These are phyloP conservation scores for Allobates femoralis DNA, from an alignment of 2,797 vertebrate species.

Conservation along the genomic window DNA sequence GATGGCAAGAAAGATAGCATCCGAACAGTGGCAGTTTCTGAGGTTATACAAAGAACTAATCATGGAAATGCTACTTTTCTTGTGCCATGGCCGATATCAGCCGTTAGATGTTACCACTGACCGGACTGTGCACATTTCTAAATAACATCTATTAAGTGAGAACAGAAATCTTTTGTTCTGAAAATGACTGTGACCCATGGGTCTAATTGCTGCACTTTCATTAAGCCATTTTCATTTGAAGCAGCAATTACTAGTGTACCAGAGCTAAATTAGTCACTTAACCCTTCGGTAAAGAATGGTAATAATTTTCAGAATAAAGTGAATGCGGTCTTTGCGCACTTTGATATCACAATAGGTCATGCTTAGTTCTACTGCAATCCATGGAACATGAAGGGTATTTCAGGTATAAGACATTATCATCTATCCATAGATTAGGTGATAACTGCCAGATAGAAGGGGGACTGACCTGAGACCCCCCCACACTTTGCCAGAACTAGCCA, in stretches of 20 bases:
- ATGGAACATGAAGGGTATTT: too few relatives aligned
- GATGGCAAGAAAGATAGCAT: too few relatives aligned
- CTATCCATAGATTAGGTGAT: too few relatives aligned
- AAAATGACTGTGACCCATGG: not conserved
- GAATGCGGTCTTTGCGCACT: too few relatives aligned
- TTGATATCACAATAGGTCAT: not conserved
- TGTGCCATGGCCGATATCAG: not conserved
- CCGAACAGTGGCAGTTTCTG: too few relatives aligned
- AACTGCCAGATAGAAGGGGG: too few relatives aligned
- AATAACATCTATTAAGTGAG: not conserved
- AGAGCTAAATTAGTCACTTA: slow-evolving; percentile 13
- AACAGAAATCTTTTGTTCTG: slow-evolving; percentile 18
- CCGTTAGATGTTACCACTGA: not conserved
- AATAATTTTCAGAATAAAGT: not conserved
- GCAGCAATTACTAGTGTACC: not conserved
- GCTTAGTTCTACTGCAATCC: too few relatives aligned
- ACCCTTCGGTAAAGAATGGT: not conserved
- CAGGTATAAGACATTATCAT: too few relatives aligned
- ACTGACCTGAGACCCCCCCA: too few relatives aligned
- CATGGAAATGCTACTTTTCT: not conserved
- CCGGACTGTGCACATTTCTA: not conserved
- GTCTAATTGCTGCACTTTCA: not conserved
- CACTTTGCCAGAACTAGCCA: too few relatives aligned
- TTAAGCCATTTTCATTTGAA: not conserved
- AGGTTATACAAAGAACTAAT: not conserved